phyloP scores from a whole-genome alignment of 2,113 vertebrate species.

The Sinocyclocheilus rhinocerous region DNA sequence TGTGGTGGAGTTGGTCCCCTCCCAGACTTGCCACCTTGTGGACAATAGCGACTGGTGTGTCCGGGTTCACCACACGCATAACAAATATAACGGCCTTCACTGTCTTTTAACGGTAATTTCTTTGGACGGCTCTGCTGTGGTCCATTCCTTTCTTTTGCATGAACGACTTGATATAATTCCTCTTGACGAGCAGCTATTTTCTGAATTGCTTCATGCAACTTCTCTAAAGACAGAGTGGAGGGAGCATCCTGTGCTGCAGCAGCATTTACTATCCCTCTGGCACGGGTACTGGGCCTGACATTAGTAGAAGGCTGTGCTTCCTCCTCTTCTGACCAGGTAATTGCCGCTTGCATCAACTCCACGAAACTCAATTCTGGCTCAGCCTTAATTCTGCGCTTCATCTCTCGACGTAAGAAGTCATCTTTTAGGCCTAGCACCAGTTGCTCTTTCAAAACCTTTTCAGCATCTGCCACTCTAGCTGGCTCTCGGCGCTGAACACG shows the following conservation, averaged over 20 bases:
- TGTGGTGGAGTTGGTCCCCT: neutral
- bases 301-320: neutral
- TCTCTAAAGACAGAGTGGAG: conserved; percentile 3
- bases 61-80: conserved; percentile 19
- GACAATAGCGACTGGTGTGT: conserved; percentile 26
- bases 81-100: conserved; percentile 34
- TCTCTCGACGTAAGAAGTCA: conserved; percentile 31
- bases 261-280: conserved; percentile 30
- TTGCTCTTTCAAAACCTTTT: conserved; percentile 24
- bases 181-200: conserved; percentile 42
- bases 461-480: neutral
- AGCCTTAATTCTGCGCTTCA: conserved; percentile 22
- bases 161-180: neutral
- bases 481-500: neutral
- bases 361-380: conserved; percentile 15
- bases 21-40: neutral
- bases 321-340: conserved; percentile 42
- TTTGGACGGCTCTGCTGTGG: too few relatives aligned
- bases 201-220: conserved; percentile 34
- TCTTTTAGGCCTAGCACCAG: conserved; percentile 30
- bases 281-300: neutral
- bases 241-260: neutral
- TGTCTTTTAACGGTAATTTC: conserved; percentile 28
- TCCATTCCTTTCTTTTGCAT: neutral
- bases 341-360: conserved; percentile 31